Base-by-base conservation (phyloP, 2,113 vertebrate species). In the Pogonocichla stellata region DNA sequence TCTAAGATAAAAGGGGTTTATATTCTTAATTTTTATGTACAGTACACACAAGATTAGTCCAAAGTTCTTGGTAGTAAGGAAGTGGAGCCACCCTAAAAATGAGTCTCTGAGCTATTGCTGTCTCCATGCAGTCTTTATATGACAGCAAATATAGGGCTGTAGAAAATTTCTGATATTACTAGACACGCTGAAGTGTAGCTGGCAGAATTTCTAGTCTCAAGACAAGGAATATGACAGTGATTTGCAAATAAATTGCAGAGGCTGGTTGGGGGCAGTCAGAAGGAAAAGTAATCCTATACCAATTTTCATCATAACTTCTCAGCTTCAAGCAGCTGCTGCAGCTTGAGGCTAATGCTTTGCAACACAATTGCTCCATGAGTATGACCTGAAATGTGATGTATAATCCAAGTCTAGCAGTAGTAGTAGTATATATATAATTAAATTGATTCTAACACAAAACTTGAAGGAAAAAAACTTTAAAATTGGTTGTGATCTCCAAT, bases 181-280 rank as follows among this genome's bases (percentile, higher is more conserved):
- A 20, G 31, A 45, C 12, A 47, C 0, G 0, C 22, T 70, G n/a
- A 47, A 38, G 24, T 58, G 10, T 6, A 67, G 14, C 28, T 54
- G 51, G 47, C 57, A 94, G 53, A 92, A 82, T 83, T 87, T 89
- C 50, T 31, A 13, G 10, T 73, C 54, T 60, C 36, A 60, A 72
- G n/a, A 86, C 45, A 72, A 69, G n/a, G 47, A 91, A 69, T 1
- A 1, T 65, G 62, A 77, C 36, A 71, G 22, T n/a, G 58, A 86
- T 92, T 91, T 83, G 36, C 66, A 92, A 86, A 83, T 43, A 80
- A 10, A 42, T 57, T 88, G 45, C 48, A 80, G 40, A 75, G 54
- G 26, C 16, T 58, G 74, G 23, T 20, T 80, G 29, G 26, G 36
- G 29, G 13, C 57, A 90, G 34, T 42, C 48, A 75, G 18, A 86